phyloP scores from a whole-genome alignment of 1,140 invertebrate species.

The Radopholus similis region DNA sequence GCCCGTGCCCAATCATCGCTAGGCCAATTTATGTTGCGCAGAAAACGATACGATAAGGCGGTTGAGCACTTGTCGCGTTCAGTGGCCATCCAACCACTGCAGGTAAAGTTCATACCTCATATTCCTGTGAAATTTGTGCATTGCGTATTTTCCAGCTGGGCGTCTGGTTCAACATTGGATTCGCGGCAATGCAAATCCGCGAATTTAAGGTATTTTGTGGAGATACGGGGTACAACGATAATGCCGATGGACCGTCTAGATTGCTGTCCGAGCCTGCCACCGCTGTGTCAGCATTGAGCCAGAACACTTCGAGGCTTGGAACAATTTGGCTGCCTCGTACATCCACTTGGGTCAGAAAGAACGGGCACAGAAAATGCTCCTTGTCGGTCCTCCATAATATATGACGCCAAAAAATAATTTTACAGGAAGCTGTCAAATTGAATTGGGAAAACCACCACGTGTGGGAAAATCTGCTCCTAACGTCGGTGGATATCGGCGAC shows the following conservation, averaged over 20 bases:
- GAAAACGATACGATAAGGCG: constrained; percentile 20
- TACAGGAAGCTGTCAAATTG: constrained; percentile 15
- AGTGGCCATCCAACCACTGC: constrained; percentile 29
- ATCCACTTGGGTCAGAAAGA: constrained; percentile 25
- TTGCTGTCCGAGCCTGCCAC: constrained; percentile 22
- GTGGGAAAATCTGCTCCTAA: constrained; percentile 22
- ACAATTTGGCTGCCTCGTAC: constrained; percentile 32
- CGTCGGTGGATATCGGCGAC: constrained; percentile 29
- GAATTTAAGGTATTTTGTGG: constrained; percentile 8
- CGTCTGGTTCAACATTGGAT: constrained; percentile 30
- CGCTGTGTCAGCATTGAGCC: constrained; percentile 35
- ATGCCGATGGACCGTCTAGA: not conserved
- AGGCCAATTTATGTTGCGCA: constrained; percentile 13
- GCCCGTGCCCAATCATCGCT: constrained; percentile 8
- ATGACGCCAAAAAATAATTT: not conserved
- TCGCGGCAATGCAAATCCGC: constrained; percentile 21
- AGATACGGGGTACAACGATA: not conserved
- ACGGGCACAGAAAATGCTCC: constrained; percentile 28
- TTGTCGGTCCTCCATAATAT: constrained; percentile 4
- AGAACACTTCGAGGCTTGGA: constrained; percentile 39
- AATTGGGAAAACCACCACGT: constrained; percentile 8
- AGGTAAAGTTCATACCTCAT: constrained; percentile 4
- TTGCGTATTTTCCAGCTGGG: constrained; percentile 12
- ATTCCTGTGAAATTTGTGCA: constrained; percentile 2
- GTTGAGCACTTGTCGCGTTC: constrained; percentile 23